phyloP scores from a whole-genome alignment of 2,888 invertebrate species.

The Choristoneura rosaceana region DNA sequence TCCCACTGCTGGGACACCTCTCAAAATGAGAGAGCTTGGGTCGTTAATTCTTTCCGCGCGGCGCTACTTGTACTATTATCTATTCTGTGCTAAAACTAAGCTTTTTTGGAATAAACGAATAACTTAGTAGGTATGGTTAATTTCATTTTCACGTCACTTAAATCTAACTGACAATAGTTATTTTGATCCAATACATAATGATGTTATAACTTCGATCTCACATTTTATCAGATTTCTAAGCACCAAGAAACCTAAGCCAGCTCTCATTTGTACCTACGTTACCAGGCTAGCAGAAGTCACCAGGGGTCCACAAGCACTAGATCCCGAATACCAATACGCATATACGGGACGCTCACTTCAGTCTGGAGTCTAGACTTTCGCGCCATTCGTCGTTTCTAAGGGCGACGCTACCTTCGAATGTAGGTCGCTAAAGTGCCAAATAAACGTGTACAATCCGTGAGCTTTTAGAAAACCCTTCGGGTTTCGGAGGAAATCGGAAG shows the following conservation, averaged over 20 bases:
- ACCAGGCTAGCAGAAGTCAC: constrained; percentile 69
- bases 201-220: too few relatives aligned
- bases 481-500: too few relatives aligned
- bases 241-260: constrained; percentile 55
- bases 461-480: too few relatives aligned
- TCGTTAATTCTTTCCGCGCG: too few relatives aligned
- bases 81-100: not conserved
- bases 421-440: not conserved
- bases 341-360: constrained; percentile 35
- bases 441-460: not conserved
- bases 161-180: too few relatives aligned
- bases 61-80: too few relatives aligned
- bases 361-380: constrained; percentile 44
- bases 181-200: too few relatives aligned
- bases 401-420: not conserved
- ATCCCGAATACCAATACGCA: constrained; percentile 54
- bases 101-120: not conserved
- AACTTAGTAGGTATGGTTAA: too few relatives aligned
- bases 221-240: not conserved
- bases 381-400: constrained; percentile 42
- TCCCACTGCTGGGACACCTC: too few relatives aligned
- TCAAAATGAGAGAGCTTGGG: too few relatives aligned
- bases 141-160: not conserved
- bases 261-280: constrained; percentile 73
- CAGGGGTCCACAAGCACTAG: constrained; percentile 69